Evolutionary conservation across 2,113 vertebrate species (phyloP).

Genomic region (Muntiacus reevesi): DNA sequence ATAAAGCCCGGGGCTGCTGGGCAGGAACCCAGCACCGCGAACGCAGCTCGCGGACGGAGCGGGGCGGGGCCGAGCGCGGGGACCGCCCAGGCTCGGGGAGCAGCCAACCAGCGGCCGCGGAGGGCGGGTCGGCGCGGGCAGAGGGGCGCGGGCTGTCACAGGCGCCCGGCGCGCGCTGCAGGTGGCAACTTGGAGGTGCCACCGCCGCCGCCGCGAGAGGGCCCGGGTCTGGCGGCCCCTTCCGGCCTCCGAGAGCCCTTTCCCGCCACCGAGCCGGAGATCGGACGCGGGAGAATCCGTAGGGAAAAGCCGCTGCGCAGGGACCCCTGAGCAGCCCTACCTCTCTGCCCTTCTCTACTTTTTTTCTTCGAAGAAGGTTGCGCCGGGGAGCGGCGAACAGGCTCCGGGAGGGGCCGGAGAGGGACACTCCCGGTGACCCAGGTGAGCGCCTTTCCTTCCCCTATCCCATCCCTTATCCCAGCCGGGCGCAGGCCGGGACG

Average conservation of each 20-base stretch:
- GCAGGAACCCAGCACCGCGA: accelerated
- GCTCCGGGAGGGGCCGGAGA: neutral
- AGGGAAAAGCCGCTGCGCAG: neutral
- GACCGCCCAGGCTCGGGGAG: neutral
- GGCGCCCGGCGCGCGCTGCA: slow-evolving; percentile 72
- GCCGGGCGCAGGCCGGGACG: neutral
- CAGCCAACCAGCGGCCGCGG: slow-evolving; percentile 51
- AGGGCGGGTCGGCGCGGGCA: slow-evolving; percentile 44
- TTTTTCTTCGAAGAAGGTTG: slow-evolving; percentile 41
- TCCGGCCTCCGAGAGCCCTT: neutral
- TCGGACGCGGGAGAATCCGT: neutral
- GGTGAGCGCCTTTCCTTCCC: slow-evolving; percentile 71
- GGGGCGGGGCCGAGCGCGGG: neutral
- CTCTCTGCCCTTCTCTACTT: slow-evolving; percentile 53
- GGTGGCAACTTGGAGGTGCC: slow-evolving; percentile 76
- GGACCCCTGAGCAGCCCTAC: neutral
- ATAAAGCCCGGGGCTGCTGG: neutral
- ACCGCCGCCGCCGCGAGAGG: slow-evolving; percentile 5
- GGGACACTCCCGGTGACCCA: slow-evolving; percentile 38
- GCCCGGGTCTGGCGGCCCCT: neutral
- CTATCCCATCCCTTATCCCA: neutral
- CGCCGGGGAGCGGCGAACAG: neutral
- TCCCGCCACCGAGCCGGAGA: neutral
- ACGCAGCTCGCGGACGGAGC: neutral
- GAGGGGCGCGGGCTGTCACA: slow-evolving; percentile 56